phyloP scores from a whole-genome alignment of 2,888 invertebrate genomes.

The Masnerella sp. region DNA sequence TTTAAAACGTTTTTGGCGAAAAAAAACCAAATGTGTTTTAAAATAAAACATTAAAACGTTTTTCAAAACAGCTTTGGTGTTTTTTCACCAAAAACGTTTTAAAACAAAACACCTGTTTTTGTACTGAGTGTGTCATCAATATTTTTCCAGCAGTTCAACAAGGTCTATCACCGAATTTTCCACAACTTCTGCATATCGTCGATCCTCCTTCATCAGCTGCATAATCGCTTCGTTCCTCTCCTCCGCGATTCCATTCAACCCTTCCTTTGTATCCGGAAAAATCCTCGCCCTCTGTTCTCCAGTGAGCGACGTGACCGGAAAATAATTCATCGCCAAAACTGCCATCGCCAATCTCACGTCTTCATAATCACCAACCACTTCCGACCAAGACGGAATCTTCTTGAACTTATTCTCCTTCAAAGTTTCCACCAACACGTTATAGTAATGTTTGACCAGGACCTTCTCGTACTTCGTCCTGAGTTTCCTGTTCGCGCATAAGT shows the following conservation, averaged over 20 bases:
- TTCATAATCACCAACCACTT: conserved; percentile 65
- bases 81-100: too few relatives aligned
- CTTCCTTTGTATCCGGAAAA: conserved; percentile 42
- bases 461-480: conserved; percentile 25
- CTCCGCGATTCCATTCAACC: background rate
- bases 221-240: too few relatives aligned
- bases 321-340: conserved; percentile 66
- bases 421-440: conserved; percentile 22
- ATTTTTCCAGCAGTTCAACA: too few relatives aligned
- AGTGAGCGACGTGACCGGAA: conserved; percentile 67
- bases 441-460: conserved; percentile 27
- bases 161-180: too few relatives aligned
- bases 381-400: conserved; percentile 72
- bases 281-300: conserved; percentile 54
- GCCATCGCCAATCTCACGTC: conserved; percentile 67
- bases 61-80: too few relatives aligned
- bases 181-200: too few relatives aligned
- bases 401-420: conserved; percentile 14
- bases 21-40: too few relatives aligned
- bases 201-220: too few relatives aligned
- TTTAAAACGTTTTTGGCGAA: too few relatives aligned
- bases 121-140: too few relatives aligned
- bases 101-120: too few relatives aligned
- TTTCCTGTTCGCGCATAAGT: conserved; percentile 20
- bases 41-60: too few relatives aligned